Conservation (phyloP, 2,113 vertebrate species). For the Echinops telfairi region DNA sequence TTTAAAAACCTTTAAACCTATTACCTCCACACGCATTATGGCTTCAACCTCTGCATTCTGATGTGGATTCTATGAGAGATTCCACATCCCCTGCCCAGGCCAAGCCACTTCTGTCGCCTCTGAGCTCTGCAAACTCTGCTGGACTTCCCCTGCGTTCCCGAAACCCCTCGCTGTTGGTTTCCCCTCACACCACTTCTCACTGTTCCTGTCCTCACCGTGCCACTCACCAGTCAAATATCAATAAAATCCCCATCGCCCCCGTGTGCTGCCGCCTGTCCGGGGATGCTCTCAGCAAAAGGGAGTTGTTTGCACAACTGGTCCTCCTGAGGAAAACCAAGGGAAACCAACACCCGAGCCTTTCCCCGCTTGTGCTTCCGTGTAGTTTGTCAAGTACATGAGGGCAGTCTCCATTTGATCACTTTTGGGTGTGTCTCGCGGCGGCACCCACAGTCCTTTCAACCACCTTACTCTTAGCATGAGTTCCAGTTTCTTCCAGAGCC, state of each 20-base stretch:
- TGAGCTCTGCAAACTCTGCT: background rate
- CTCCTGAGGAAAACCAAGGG: background rate
- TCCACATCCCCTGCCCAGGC: background rate
- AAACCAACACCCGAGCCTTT: background rate
- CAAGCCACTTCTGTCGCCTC: background rate
- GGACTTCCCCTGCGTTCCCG: background rate
- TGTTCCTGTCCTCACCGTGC: background rate
- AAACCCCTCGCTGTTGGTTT: too few relatives aligned
- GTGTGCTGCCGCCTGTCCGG: background rate
- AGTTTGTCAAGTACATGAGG: slow-evolving; percentile 17
- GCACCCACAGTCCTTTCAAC: background rate
- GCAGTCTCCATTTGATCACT: background rate
- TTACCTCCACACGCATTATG: too few relatives aligned
- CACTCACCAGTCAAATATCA: background rate
- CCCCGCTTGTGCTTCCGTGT: slow-evolving; percentile 22
- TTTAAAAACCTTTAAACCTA: too few relatives aligned
- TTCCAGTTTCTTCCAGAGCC: too few relatives aligned
- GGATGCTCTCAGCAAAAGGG: background rate
- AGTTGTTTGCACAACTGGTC: background rate
- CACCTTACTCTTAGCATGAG: background rate
- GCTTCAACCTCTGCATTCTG: background rate
- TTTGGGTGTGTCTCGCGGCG: background rate
- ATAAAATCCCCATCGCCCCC: background rate
- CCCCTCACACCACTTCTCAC: background rate
- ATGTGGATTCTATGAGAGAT: background rate